Percentiles rank a stretch among this genome's conserved stretches.
phyloP scores from a whole-genome alignment of 2,113 vertebrate genomes.

The Columbina picui region DNA sequence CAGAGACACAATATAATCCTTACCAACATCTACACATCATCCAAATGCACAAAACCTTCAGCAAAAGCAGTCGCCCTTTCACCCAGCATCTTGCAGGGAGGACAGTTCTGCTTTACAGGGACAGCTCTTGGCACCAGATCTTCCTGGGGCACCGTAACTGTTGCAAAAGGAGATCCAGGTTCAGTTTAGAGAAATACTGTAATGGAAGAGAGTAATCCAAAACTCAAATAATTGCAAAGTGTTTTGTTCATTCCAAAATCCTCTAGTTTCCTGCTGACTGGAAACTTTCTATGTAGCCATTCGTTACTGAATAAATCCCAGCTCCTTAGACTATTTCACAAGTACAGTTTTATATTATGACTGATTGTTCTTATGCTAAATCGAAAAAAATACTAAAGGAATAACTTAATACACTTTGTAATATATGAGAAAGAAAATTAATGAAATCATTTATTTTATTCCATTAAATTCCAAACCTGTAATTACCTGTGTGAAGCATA shows the following conservation, averaged over 20 bases:
- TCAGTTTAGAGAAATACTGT: not conserved
- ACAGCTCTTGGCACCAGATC: not conserved
- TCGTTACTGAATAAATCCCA: not conserved
- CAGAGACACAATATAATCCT: not conserved
- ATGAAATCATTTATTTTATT: not conserved
- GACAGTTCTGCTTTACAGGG: not conserved
- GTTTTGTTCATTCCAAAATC: not conserved
- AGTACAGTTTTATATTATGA: not conserved
- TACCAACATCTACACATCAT: not conserved
- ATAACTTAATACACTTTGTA: not conserved
- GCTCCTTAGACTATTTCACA: not conserved
- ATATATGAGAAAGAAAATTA: not conserved
- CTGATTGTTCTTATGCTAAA: not conserved
- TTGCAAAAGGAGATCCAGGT: not conserved
- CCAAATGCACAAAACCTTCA: not conserved
- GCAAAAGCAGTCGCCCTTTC: not conserved
- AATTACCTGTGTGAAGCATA: not conserved
- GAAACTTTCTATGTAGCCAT: not conserved
- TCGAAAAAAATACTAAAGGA: not conserved
- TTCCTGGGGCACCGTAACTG: not conserved
- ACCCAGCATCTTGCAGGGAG: not conserved
- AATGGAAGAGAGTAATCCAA: not conserved
- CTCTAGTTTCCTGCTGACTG: not conserved
- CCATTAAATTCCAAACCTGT: not conserved
- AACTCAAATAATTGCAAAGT: not conserved